A percentile compares a stretch with the other conserved stretches of the same genome.
These are phyloP conservation scores for Epiblema foenella DNA, from an alignment of 2,888 invertebrate genomes.

Conservation along the genomic window DNA sequence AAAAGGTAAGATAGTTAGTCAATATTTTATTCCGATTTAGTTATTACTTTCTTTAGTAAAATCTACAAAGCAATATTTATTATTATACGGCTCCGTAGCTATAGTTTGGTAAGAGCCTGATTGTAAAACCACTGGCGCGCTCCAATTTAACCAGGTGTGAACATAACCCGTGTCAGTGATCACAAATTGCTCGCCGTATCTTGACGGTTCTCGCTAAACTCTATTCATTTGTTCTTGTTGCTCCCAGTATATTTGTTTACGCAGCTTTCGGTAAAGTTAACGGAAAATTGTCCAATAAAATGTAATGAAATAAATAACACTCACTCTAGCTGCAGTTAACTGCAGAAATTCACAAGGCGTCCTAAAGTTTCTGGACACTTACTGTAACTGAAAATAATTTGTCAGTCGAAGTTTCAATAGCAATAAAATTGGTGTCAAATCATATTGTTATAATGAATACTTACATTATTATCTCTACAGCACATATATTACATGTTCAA, in stretches of 20 bases:
- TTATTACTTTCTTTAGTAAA: neutral
- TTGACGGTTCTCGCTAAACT: slow-evolving; percentile 68
- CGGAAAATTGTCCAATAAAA: slow-evolving; percentile 45
- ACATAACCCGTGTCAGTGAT: slow-evolving; percentile 58
- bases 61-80: neutral
- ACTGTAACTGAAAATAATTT: neutral
- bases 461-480: neutral
- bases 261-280: slow-evolving; percentile 54
- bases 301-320: neutral
- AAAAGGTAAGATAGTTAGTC: neutral
- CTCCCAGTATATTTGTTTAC: slow-evolving; percentile 62
- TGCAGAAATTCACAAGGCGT: neutral
- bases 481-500: too few species aligned
- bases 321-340: neutral
- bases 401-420: neutral
- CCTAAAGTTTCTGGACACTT: neutral
- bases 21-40: neutral
- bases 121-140: slow-evolving; percentile 42
- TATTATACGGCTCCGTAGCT: neutral
- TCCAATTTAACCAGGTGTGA: slow-evolving; percentile 60
- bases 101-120: slow-evolving; percentile 6
- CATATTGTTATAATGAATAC: neutral
- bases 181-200: slow-evolving; percentile 67
- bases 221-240: slow-evolving; percentile 70
- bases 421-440: neutral